Evolutionary conservation across 2,888 invertebrate species (phyloP).

Genomic region (Mythimna vitellina): DNA sequence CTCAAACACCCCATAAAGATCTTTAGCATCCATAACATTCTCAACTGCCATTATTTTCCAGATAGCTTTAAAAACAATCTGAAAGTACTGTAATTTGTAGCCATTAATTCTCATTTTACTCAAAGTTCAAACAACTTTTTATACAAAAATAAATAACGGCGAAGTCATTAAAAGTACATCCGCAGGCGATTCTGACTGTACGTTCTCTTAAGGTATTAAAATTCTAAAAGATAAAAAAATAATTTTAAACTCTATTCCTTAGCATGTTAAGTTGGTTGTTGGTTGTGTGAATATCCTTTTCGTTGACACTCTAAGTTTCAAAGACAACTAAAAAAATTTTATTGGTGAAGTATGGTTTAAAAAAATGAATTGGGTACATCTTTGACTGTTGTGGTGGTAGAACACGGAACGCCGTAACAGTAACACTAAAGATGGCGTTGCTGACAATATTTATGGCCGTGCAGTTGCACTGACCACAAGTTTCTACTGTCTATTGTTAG

Average conservation of each 20-base stretch:
- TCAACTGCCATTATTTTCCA: slow-evolving; percentile 18
- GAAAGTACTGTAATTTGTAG: slow-evolving; percentile 43
- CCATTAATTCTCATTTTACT: slow-evolving; percentile 56
- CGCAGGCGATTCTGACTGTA: slow-evolving; percentile 59
- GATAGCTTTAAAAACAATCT: slow-evolving; percentile 29
- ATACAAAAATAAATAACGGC: slow-evolving; percentile 54
- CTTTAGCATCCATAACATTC: slow-evolving; percentile 2
- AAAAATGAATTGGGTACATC: slow-evolving; percentile 56
- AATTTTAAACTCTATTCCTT: slow-evolving; percentile 66
- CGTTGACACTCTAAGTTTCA: slow-evolving; percentile 64
- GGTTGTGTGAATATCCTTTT: slow-evolving; percentile 42
- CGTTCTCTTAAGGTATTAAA: slow-evolving; percentile 60
- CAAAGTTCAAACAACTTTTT: slow-evolving; percentile 56
- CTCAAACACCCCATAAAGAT: slow-evolving; percentile 1
- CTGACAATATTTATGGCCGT: neutral
- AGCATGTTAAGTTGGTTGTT: slow-evolving; percentile 61
- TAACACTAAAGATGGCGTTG: neutral
- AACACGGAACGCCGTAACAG: neutral
- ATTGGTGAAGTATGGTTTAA: slow-evolving; percentile 59
- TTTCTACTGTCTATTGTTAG: neutral
- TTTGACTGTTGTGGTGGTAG: slow-evolving; percentile 48
- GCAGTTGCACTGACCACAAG: neutral
- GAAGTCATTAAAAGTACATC: slow-evolving; percentile 66
- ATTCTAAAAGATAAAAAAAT: slow-evolving; percentile 58
- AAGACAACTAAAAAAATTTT: slow-evolving; percentile 62